Evolutionary conservation across 2,797 vertebrate species (phyloP), one percentile per base, ranked within the genome.

Genomic region (Mormyrus hasselquistii): DNA sequence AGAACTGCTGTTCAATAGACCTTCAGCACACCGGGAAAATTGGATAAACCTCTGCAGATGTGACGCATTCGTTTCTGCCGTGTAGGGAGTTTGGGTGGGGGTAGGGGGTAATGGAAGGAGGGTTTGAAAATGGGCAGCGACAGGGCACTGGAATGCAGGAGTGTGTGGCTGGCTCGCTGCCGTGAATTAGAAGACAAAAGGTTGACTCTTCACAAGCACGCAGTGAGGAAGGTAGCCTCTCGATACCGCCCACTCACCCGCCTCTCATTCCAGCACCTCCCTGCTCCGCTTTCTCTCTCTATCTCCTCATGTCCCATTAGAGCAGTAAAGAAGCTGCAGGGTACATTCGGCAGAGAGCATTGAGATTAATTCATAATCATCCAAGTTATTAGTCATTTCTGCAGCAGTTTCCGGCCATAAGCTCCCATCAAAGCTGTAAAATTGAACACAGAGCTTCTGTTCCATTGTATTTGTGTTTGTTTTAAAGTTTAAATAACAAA

Each of bases 331-430:
- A 44, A 41, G 34, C 73, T n/a, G 6, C 38, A 44, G 73, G 49
- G 7, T n/a, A 52, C 82, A 84, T 49, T 84, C 82, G 19, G 49
- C 41, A 84, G 19, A 84, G 82, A 52, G 34, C 14, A 79, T 25
- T 49, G 41, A 84, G 82, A 84, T 49, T 84, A 84, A 84, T 84
- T 84, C 82, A 49, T 52, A 50, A 84, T 52, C 44, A 22, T 49
- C n/a, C 82, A 84, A 22, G 44, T 52, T 52, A 84, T 84, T 84
- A 44, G 41, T 84, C 82, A 84, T 25, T 52, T 22, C 22, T 52
- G n/a, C 82, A 22, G 44, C 49, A 25, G n/a, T 84, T 84, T 84
- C 49, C 41, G 22, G n/a, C 82, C 82, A 25, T 49, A 84, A 50
- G n/a, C 82, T 84, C 47, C 19, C 82, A 50, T 52, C 38, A 84